A percentile compares a stretch with the other conserved stretches of the same genome.
phyloP scores from a whole-genome alignment of 1,140 invertebrate species.

The Camponotus vicinus region DNA sequence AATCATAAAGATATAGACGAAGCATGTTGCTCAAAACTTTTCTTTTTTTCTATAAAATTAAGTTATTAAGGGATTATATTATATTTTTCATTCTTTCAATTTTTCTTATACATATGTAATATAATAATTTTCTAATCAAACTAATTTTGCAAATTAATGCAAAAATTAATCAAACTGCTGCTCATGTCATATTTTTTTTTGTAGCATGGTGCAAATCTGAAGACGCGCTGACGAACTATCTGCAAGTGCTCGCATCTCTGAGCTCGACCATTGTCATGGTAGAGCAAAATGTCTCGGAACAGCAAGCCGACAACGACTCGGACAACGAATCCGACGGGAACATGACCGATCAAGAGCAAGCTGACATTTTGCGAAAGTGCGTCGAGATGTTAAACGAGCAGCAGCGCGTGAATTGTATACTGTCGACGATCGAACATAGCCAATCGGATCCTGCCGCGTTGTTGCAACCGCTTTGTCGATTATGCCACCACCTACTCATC shows the following conservation, averaged over 20 bases:
- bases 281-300: conserved; percentile 40
- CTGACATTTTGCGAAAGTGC: conserved; percentile 85
- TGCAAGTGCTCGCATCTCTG: conserved; percentile 83
- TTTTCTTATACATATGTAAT: background rate
- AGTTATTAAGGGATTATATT: background rate
- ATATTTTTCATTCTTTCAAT: background rate
- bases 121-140: background rate
- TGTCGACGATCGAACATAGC: conserved; percentile 88
- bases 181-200: conserved; percentile 61
- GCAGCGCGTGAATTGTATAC: conserved; percentile 88
- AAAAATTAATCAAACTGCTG: background rate
- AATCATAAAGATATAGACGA: background rate
- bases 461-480: conserved; percentile 90
- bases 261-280: conserved; percentile 77
- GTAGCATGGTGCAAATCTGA: conserved; percentile 74
- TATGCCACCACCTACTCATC: conserved; percentile 93
- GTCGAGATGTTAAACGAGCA: conserved; percentile 89
- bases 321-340: conserved; percentile 82
- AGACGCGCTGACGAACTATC: conserved; percentile 78
- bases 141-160: background rate
- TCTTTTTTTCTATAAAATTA: background rate
- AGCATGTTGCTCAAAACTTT: background rate
- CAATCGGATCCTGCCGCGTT: conserved; percentile 87
- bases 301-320: conserved; percentile 72
- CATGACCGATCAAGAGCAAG: conserved; percentile 81